Evolutionary conservation across 37 sponge, comb jelly and placozoan genomes (phyloP).

Genomic region (Crambe crambe): DNA sequence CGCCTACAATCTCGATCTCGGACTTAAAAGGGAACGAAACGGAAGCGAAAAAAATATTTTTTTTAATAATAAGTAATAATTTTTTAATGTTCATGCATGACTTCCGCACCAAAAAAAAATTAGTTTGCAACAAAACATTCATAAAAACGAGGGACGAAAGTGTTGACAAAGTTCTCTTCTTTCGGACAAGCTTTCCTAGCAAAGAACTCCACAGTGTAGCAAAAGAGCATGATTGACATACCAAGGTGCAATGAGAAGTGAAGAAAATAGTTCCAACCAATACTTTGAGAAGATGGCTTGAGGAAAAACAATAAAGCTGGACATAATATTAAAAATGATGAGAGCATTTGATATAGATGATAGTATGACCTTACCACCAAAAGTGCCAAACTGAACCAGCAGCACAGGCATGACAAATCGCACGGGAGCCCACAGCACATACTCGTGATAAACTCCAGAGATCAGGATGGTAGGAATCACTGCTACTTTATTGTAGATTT

Average conservation of each 20-base stretch:
- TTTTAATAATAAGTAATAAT: no score
- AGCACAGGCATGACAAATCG: conserved; percentile 77
- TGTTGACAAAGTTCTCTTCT: conserved; percentile 56
- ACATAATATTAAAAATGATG: background rate
- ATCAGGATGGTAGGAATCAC: conserved; percentile 69
- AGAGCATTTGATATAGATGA: background rate
- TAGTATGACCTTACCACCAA: conserved; percentile 58
- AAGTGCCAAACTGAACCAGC: conserved; percentile 50
- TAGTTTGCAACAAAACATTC: conserved; percentile 31
- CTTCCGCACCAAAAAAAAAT: no score
- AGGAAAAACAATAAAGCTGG: conserved; percentile 48
- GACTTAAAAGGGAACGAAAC: no score
- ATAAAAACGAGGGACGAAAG: conserved; percentile 69
- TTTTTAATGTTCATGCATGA: no score
- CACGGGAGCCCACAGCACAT: conserved; percentile 73
- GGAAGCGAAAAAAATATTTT: no score
- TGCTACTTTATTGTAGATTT: conserved; percentile 49
- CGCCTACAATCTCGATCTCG: no score
- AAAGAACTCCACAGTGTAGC: conserved; percentile 70
- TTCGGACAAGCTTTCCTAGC: conserved; percentile 52
- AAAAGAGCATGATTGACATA: conserved; percentile 65
- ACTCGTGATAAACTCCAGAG: conserved; percentile 84
- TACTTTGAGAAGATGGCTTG: conserved; percentile 21
- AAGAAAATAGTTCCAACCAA: conserved; percentile 70
- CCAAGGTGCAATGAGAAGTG: conserved; percentile 56